Percentiles rank a stretch among this genome's conserved stretches.
Conservation (phyloP, 2,113 vertebrate genomes). For the Notarius quadriscutis region DNA sequence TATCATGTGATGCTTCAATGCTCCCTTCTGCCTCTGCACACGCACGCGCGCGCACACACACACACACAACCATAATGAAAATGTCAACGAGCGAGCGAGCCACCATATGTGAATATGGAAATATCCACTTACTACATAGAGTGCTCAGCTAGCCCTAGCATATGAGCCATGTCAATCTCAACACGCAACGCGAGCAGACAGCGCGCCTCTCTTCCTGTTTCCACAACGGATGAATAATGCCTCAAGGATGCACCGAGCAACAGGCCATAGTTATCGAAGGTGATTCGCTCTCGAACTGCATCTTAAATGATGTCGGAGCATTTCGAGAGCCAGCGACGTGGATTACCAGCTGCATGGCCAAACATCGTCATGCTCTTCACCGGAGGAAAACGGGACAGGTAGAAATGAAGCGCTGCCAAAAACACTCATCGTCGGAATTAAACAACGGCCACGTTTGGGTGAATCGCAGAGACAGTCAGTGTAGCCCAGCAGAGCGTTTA, state of each 20-base stretch:
- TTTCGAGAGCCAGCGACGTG: background rate
- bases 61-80: slow-evolving; percentile 36
- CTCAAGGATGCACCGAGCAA: background rate
- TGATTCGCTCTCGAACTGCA: background rate
- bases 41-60: background rate
- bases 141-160: slow-evolving; percentile 13
- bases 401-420: background rate
- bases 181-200: slow-evolving; percentile 17
- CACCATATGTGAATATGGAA: slow-evolving; percentile 45
- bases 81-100: slow-evolving; percentile 23
- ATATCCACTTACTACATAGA: slow-evolving; percentile 29
- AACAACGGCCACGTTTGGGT: background rate
- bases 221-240: slow-evolving; percentile 13
- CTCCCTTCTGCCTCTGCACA: slow-evolving; percentile 44
- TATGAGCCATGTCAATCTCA: slow-evolving; percentile 38
- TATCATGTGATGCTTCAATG: slow-evolving; percentile 50
- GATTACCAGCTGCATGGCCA: slow-evolving; percentile 7
- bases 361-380: slow-evolving; percentile 1
- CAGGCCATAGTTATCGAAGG: background rate
- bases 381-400: slow-evolving; percentile 12
- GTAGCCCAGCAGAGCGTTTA: too few relatives aligned
- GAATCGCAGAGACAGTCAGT: background rate
- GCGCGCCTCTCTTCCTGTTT: background rate
- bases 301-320: slow-evolving; percentile 19
- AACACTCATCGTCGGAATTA: background rate